phyloP scores from a whole-genome alignment of 2,888 invertebrate species.

The Yponomeuta evonymella region DNA sequence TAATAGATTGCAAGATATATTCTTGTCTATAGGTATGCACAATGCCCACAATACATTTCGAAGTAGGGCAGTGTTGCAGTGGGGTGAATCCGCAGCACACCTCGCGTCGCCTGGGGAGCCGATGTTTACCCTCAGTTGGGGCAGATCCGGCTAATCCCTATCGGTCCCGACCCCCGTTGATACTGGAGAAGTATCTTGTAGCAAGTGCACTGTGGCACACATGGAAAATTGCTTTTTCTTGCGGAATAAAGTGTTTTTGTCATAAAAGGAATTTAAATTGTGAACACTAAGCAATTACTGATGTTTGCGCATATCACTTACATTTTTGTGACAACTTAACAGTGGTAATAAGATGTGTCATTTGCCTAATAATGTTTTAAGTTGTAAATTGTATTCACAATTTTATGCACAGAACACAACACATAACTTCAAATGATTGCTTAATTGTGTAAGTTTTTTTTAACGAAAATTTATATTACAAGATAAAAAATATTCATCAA shows the following conservation, averaged over 20 bases:
- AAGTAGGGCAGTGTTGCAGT: constrained; percentile 2
- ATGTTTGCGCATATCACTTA: background rate
- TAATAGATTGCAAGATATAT: too few species aligned
- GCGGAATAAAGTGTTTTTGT: background rate
- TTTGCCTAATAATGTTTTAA: too few species aligned
- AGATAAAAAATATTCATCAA: too few species aligned
- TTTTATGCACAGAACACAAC: too few species aligned
- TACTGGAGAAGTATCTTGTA: background rate
- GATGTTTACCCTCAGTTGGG: constrained; percentile 62
- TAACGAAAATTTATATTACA: too few species aligned
- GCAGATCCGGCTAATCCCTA: constrained; percentile 61
- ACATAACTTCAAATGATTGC: too few species aligned
- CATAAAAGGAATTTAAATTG: background rate
- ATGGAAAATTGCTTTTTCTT: background rate
- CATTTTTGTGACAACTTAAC: too few species aligned
- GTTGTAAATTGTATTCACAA: too few species aligned
- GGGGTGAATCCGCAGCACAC: constrained; percentile 2
- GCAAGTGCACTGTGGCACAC: background rate
- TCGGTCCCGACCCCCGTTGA: constrained; percentile 31
- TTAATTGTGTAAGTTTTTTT: too few species aligned
- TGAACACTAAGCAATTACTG: background rate
- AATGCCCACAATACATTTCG: background rate
- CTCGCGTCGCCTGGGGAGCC: background rate
- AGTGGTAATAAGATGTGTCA: too few species aligned
- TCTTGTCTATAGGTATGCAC: background rate